Evolutionary conservation across 2,797 vertebrate species (phyloP), one percentile per base, ranked within the genome.

Genomic region (Brotula barbata): DNA sequence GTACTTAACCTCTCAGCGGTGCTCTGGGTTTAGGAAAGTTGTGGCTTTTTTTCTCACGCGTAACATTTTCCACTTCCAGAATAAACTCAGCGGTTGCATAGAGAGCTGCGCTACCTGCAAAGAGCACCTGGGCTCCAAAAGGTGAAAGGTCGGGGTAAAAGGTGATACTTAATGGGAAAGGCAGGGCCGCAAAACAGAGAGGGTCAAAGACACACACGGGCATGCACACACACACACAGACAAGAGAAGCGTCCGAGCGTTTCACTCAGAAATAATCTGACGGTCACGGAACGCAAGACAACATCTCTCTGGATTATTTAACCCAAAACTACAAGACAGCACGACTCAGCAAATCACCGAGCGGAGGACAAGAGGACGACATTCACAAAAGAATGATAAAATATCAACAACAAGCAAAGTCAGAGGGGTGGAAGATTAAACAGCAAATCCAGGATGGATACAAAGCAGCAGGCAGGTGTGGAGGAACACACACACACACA

Each of bases 111-210:
- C 60, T 0, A 9, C 16, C 9, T 12, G 16, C 25, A 33, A 16
- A 63, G 41, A 9, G 34, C 7, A 28, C 20, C 51, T 46, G 63
- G 57, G 73, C 68, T 63, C 73, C 64, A 28, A 50, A 65, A 64
- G 80, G 78, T 69, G 64, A 82, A 71, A 49, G 3, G 10, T 43
- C 55, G 55, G 53, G 73, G 80, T 80, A 78, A 80, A 86, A 77
- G 16, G 80, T 73, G 40, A 76, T 42, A 10, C 56, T 78, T 67
- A 63, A 53, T 73, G 58, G 36, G 23, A 54, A 67, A 75, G 73
- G 76, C 69, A 45, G 78, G 31, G 7, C 61, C 61, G n/a, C 61
- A 63, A 51, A 57, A 57, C 68, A 66, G 49, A 61, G 25, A 34
- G 16, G 51, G 34, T 39, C 56, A 21, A 14, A 19, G 40, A 33